Conservation (phyloP, 1,140 invertebrate species). For the Euwallacea fornicatus region DNA sequence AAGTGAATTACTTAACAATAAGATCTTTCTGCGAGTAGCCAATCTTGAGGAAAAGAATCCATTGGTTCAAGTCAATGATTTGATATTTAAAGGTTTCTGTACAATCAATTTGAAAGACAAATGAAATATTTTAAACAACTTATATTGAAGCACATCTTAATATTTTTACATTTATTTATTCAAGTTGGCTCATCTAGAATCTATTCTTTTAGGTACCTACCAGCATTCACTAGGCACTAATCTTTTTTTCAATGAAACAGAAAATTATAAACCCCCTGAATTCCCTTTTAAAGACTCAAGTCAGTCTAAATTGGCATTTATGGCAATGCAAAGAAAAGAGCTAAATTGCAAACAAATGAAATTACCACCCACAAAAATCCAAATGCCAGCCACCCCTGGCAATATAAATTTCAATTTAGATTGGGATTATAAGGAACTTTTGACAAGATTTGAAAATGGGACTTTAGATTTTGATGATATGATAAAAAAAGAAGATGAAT, state of each 20-base stretch:
- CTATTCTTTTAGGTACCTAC: conserved; percentile 37
- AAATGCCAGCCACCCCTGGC: conserved; percentile 12
- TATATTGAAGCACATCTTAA: not conserved
- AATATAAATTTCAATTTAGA: conserved; percentile 41
- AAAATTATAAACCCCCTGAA: conserved; percentile 4
- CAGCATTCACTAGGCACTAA: conserved; percentile 43
- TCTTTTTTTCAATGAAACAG: conserved; percentile 40
- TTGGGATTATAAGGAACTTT: conserved; percentile 40
- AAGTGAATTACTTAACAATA: conserved; percentile 26
- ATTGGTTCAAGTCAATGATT: conserved; percentile 42
- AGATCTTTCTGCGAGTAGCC: conserved; percentile 38
- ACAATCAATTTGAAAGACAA: not conserved
- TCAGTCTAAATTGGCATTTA: conserved; percentile 33
- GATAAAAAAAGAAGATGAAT: not conserved
- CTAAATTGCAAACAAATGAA: conserved; percentile 40
- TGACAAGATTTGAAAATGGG: conserved; percentile 41
- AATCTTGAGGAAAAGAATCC: conserved; percentile 37
- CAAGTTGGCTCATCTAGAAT: not conserved
- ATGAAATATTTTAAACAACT: not conserved
- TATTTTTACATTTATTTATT: no score
- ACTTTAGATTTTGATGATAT: conserved; percentile 39
- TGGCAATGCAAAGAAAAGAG: conserved; percentile 32
- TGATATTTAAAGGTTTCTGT: conserved; percentile 39
- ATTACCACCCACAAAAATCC: conserved; percentile 26
- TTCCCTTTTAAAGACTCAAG: conserved; percentile 35